Conservation (phyloP, 2,888 invertebrate genomes). For the Andrena camellia region DNA sequence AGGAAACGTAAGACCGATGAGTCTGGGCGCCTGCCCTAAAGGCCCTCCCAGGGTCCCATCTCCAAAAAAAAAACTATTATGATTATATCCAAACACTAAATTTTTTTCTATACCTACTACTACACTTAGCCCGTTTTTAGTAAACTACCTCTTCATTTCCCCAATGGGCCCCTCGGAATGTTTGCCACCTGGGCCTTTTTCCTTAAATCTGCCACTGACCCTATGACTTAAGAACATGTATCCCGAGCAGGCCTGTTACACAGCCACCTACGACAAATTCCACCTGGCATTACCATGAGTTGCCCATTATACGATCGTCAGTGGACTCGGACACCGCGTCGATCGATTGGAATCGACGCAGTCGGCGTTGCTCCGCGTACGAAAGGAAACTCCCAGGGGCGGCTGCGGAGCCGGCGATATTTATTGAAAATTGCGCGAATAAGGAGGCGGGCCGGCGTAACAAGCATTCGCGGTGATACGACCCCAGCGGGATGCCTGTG, state of each 20-base stretch:
- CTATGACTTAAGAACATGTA: not conserved
- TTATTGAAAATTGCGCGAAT: constrained; percentile 54
- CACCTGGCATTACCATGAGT: not conserved
- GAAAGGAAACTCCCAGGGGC: not conserved
- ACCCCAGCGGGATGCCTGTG: constrained; percentile 69
- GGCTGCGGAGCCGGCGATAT: constrained; percentile 18
- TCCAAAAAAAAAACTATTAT: too few species aligned
- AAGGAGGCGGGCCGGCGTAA: constrained; percentile 50
- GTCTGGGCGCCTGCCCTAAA: too few species aligned
- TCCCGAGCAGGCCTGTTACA: not conserved
- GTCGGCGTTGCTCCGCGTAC: not conserved
- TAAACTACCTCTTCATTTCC: too few species aligned
- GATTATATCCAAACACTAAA: too few species aligned
- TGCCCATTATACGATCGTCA: not conserved
- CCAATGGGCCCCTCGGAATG: too few species aligned
- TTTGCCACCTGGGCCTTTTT: too few species aligned
- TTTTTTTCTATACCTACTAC: too few species aligned
- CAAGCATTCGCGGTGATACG: constrained; percentile 71
- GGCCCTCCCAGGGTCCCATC: too few species aligned
- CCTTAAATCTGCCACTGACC: too few species aligned
- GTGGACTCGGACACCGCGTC: not conserved
- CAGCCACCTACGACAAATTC: not conserved
- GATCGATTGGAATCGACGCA: constrained; percentile 4
- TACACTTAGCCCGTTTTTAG: too few species aligned
- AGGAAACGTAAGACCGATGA: too few species aligned